A percentile compares a stretch with the other conserved stretches of the same genome.
Evolutionary conservation across 1,140 invertebrate genomes (phyloP).

Genomic region (Helicorthomorpha holstii): DNA sequence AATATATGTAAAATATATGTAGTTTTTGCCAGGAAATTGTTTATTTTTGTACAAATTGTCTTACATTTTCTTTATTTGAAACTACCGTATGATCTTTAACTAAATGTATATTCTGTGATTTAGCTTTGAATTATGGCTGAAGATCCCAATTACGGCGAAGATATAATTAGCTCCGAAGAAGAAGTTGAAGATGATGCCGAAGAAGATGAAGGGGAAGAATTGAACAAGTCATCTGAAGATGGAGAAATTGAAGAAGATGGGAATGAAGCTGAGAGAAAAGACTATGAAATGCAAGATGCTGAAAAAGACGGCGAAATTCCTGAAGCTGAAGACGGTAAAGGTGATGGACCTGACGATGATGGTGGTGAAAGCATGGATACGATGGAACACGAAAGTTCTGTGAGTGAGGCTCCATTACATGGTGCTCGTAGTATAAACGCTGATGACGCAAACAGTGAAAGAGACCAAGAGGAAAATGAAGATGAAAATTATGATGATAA

Average conservation of each 20-base stretch:
- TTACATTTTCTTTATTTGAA: too few relatives aligned
- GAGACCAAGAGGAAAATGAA: neutral
- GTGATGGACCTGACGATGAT: neutral
- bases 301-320: slow-evolving; percentile 17
- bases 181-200: neutral
- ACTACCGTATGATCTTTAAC: too few relatives aligned
- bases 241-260: neutral
- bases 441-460: neutral
- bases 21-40: too few relatives aligned
- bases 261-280: slow-evolving; percentile 4
- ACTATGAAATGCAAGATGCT: slow-evolving; percentile 25
- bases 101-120: too few relatives aligned
- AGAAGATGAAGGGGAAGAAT: neutral
- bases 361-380: too few relatives aligned
- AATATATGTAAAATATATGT: too few relatives aligned
- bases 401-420: slow-evolving; percentile 6
- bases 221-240: neutral
- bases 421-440: neutral
- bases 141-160: neutral
- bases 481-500: neutral
- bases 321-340: slow-evolving; percentile 9
- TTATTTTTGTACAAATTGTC: too few relatives aligned
- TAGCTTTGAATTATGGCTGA: too few relatives aligned
- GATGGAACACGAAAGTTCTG: slow-evolving; percentile 3
- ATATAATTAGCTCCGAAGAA: neutral